Evolutionary conservation across 1,140 invertebrate genomes (phyloP).

Genomic region (Drosophila pachea): DNA sequence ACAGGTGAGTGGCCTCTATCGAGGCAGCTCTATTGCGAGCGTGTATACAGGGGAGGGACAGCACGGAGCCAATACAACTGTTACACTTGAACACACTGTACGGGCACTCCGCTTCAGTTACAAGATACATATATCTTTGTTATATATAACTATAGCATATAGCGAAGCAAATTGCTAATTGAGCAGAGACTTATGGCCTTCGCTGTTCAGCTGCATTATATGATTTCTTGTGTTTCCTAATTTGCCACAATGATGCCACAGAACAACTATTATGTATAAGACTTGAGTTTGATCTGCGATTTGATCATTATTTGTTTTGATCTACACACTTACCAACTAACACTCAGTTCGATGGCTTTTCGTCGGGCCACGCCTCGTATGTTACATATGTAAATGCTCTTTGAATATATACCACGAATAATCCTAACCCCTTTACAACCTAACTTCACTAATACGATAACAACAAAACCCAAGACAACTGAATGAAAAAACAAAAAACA

Average conservation of each 20-base stretch:
- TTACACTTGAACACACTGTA: conserved; percentile 24
- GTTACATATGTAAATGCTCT: conserved; percentile 69
- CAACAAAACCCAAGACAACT: conserved; percentile 5
- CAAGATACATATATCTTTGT: conserved; percentile 12
- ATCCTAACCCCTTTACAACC: conserved; percentile 27
- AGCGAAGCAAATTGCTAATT: conserved; percentile 24
- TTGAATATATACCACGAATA: conserved; percentile 47
- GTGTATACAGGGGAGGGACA: conserved; percentile 4
- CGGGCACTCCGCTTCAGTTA: conserved; percentile 28
- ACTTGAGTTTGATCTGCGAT: conserved; percentile 21
- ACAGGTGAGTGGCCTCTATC: conserved; percentile 72
- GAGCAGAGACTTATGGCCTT: conserved; percentile 35
- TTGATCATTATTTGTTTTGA: conserved; percentile 25
- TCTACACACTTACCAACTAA: conserved; percentile 28
- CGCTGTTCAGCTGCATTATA: conserved; percentile 37
- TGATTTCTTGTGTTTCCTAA: conserved; percentile 27
- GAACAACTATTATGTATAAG: conserved; percentile 7
- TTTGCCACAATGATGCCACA: conserved; percentile 21
- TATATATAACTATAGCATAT: conserved; percentile 7
- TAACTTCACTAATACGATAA: conserved; percentile 5
- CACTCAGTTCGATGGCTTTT: conserved; percentile 31
- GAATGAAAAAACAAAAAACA: conserved; percentile 17
- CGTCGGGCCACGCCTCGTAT: conserved; percentile 19
- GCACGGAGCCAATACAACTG: conserved; percentile 27
- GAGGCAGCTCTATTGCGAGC: conserved; percentile 4